These are phyloP conservation scores for Notarius lentiginosus DNA, from an alignment of 2,113 vertebrate species.

Conservation along the genomic window DNA sequence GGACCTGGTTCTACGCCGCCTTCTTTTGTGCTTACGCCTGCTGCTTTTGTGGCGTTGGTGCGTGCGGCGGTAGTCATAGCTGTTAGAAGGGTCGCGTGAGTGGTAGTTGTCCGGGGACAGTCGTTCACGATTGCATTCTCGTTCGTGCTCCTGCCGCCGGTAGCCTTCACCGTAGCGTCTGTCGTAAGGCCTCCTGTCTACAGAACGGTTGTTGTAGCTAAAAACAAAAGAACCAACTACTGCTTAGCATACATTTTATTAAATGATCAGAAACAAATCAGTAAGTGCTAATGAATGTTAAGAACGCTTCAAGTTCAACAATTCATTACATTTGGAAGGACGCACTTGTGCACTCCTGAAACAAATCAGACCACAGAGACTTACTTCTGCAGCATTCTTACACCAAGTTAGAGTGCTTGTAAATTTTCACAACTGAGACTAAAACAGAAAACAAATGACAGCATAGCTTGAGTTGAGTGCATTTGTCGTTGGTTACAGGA, in stretches of 20 bases:
- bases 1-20: conserved; percentile 93
- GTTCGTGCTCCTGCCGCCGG: conserved; percentile 82
- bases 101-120: conserved; percentile 80
- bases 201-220: conserved; percentile 86
- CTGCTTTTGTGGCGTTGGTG: conserved; percentile 90
- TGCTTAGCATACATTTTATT: background rate
- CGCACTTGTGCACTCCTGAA: background rate
- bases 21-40: conserved; percentile 95
- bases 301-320: background rate
- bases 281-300: background rate
- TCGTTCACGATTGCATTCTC: conserved; percentile 81
- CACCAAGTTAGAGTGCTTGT: too few species aligned
- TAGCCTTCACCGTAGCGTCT: conserved; percentile 87
- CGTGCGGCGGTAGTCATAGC: conserved; percentile 85
- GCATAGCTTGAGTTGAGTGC: background rate
- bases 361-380: background rate
- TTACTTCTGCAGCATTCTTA: background rate
- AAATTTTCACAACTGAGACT: too few species aligned
- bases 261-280: background rate
- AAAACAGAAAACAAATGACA: background rate
- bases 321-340: background rate
- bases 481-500: too few species aligned
- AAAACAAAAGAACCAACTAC: background rate
- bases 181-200: conserved; percentile 83
- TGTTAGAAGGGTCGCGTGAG: conserved; percentile 76